Evolutionary conservation across 2,888 invertebrate genomes (phyloP).

Genomic region (Drosophila nigricruria): DNA sequence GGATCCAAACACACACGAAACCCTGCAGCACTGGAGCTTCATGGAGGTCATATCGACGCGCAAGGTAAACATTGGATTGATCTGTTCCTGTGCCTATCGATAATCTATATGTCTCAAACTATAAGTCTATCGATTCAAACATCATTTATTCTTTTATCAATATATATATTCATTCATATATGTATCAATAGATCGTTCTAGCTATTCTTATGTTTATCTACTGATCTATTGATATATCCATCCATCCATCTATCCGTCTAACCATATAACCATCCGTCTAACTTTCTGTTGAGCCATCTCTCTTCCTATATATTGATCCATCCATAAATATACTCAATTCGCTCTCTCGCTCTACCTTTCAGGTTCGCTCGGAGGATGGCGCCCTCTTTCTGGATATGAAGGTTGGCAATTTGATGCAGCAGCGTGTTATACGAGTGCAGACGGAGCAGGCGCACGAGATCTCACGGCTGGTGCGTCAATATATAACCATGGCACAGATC

Average conservation of each 20-base stretch:
- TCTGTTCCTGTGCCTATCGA: accelerated
- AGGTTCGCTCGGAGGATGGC: slow-evolving; percentile 95
- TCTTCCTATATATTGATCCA: neutral
- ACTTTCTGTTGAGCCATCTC: neutral
- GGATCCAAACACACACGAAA: slow-evolving; percentile 96
- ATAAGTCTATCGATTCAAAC: too few species aligned
- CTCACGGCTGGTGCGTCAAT: slow-evolving; percentile 97
- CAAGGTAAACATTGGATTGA: slow-evolving; percentile 87
- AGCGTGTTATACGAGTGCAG: slow-evolving; percentile 96
- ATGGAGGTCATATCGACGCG: slow-evolving; percentile 98
- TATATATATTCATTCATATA: too few species aligned
- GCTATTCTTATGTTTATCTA: too few species aligned
- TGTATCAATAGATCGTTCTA: too few species aligned
- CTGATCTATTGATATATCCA: neutral
- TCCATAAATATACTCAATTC: neutral
- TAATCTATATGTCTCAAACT: too few species aligned
- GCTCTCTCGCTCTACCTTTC: slow-evolving; percentile 8
- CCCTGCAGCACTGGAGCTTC: slow-evolving; percentile 96
- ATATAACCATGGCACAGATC: slow-evolving; percentile 95
- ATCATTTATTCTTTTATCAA: too few species aligned
- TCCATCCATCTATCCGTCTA: neutral
- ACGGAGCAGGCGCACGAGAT: slow-evolving; percentile 99
- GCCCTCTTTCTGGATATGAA: slow-evolving; percentile 98
- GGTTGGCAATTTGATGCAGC: slow-evolving; percentile 97
- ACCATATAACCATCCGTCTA: neutral